Evolutionary conservation across 1,140 invertebrate species (phyloP).

Genomic region (Hyposmocoma kahamanoa): DNA sequence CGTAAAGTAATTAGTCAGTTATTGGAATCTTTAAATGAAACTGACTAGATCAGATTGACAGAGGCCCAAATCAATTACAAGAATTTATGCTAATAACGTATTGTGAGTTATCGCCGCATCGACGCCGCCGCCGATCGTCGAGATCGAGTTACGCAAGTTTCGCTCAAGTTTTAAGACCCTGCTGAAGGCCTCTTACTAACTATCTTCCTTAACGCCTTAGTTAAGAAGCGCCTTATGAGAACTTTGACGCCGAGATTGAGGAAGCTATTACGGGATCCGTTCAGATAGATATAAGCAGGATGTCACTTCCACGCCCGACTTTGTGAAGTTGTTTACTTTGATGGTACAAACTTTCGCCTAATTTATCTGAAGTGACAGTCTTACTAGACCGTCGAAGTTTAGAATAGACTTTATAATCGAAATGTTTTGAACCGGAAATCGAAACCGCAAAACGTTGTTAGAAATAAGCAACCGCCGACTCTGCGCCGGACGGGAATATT

Average conservation of each 20-base stretch:
- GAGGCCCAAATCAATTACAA: conserved; percentile 1
- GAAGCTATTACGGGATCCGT: conserved; percentile 70
- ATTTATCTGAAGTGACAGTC: conserved; percentile 41
- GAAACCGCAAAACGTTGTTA: not conserved
- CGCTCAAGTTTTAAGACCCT: conserved; percentile 67
- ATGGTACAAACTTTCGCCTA: conserved; percentile 51
- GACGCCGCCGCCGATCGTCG: conserved; percentile 48
- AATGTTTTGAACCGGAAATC: conserved; percentile 2
- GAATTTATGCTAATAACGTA: conserved; percentile 56
- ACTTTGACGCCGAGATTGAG: conserved; percentile 69
- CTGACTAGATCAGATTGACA: not conserved
- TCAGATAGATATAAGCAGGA: conserved; percentile 68
- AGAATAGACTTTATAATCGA: conserved; percentile 18
- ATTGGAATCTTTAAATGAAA: too few species aligned
- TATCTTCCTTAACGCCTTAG: conserved; percentile 72
- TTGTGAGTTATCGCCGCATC: conserved; percentile 56
- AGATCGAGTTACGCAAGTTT: conserved; percentile 68
- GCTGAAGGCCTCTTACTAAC: conserved; percentile 68
- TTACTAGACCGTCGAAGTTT: conserved; percentile 17
- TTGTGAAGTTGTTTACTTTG: conserved; percentile 67
- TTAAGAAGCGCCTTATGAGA: conserved; percentile 70
- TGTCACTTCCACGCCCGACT: conserved; percentile 69
- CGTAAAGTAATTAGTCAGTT: too few species aligned
- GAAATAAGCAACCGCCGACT: not conserved
- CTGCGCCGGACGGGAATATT: not conserved